Evolutionary conservation across 2,797 vertebrate species (phyloP).

Genomic region (Limosa lapponica): DNA sequence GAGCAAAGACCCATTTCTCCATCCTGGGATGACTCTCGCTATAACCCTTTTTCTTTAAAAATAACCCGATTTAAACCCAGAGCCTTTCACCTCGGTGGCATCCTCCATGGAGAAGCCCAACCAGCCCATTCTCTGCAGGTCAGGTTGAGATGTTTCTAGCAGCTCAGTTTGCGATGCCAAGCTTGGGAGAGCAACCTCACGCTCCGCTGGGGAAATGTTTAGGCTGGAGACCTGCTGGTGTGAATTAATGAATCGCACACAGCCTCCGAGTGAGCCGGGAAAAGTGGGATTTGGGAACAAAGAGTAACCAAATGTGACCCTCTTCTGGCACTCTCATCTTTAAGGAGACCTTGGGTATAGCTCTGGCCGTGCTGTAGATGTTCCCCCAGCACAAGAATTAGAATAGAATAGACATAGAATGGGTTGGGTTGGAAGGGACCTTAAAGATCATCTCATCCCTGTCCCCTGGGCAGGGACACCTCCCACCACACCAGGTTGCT

Average conservation of each 20-base stretch:
- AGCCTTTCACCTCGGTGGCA: accelerated
- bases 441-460: no score
- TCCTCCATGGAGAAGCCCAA: accelerated
- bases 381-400: background rate
- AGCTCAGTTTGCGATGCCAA: background rate
- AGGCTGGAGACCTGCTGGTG: background rate
- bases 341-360: background rate
- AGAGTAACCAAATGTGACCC: background rate
- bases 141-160: background rate
- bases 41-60: background rate
- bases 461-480: no score
- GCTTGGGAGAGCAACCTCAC: background rate
- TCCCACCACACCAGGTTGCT: no score
- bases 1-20: background rate
- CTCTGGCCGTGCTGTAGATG: accelerated
- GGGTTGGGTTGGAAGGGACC: no score
- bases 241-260: background rate
- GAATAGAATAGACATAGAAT: no score
- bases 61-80: background rate
- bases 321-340: accelerated
- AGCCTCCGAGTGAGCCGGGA: background rate
- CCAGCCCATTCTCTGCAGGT: accelerated
- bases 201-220: background rate
- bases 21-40: background rate
- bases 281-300: background rate